These are phyloP conservation scores for Mustelus asterias DNA, from an alignment of 2,113 vertebrate species.

Conservation along the genomic window DNA sequence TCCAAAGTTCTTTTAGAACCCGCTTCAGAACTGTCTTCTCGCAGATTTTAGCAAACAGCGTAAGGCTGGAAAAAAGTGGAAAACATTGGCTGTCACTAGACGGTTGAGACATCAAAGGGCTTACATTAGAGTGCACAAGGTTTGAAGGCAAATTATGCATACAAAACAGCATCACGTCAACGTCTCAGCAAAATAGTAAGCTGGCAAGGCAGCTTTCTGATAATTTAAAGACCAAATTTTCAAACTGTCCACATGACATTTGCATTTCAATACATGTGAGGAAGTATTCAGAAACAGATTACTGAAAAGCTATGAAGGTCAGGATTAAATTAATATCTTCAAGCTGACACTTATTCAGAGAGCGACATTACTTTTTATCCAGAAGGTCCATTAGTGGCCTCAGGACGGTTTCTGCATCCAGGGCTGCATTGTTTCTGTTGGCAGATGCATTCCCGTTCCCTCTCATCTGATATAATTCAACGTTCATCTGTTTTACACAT, in stretches of 20 bases:
- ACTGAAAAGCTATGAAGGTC: not conserved
- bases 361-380: constrained; percentile 77
- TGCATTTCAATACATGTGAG: constrained; percentile 4
- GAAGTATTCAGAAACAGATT: not conserved
- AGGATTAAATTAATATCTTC: not conserved
- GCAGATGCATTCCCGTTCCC: constrained; percentile 56
- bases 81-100: constrained; percentile 30
- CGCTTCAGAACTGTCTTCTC: constrained; percentile 97
- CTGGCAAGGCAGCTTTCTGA: constrained; percentile 12
- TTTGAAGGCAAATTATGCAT: not conserved
- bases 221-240: constrained; percentile 7
- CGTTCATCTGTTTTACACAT: constrained; percentile 88
- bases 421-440: constrained; percentile 75
- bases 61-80: constrained; percentile 69
- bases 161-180: not conserved
- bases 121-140: not conserved
- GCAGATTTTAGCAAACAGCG: constrained; percentile 91
- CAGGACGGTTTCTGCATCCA: constrained; percentile 84
- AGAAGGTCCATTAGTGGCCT: constrained; percentile 92
- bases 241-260: not conserved
- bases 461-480: constrained; percentile 83
- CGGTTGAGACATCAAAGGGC: constrained; percentile 37
- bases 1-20: constrained; percentile 93
- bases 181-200: not conserved
- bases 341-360: not conserved